Base-by-base conservation (phyloP, 2,888 invertebrate species). In the Marasmarcha lunaedactyla region DNA sequence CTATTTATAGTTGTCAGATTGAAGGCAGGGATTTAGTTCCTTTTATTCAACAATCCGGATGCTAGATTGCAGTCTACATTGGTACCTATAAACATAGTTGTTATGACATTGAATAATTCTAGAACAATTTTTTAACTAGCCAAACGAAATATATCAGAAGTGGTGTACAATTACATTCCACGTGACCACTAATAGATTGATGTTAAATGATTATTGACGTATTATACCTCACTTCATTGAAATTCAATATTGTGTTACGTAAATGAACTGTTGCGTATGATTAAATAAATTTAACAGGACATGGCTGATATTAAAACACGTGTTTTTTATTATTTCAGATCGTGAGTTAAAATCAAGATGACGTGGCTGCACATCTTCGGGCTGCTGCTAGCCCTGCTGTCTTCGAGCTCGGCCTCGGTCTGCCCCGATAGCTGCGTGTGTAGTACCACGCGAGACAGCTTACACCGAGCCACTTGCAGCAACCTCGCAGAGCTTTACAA, bases 401-500 rank as follows among this genome's bases (percentile, higher is more conserved):
- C 65, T 25, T 68, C 71, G 14, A 53, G 57, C 34, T 47, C 68
- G 30, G 68, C 77, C 20, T 57, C 72, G 30, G 58, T 74, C 40
- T 88, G 87, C 50, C 87, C 87, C 11, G 72, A 81, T 39, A 61
- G 72, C 48, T 87, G 87, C 54, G 66, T 73, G 37, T 87, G 89
- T 56, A 85, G 86, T 46, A 83, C 86, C 26, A 86, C 88, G 13
- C 87, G 89, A n/a, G 90, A 90, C 60, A 81, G 87, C 37, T 88
- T 90, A 48, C 88, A 91, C 26, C 84, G 91, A 44, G 84, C 86
- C 20, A 85, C 86, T 45, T 89, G 88, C 60, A 86, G 87, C 42
- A 78, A 87, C 39, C 90, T 94, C 55, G 89, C 90, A 47, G 92
- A 93, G 35, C 88, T 93, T 7, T 90, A 93, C 71, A 94, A 87